Evolutionary conservation across 2,888 invertebrate species (phyloP).

Genomic region (Halocaridina rubra): DNA sequence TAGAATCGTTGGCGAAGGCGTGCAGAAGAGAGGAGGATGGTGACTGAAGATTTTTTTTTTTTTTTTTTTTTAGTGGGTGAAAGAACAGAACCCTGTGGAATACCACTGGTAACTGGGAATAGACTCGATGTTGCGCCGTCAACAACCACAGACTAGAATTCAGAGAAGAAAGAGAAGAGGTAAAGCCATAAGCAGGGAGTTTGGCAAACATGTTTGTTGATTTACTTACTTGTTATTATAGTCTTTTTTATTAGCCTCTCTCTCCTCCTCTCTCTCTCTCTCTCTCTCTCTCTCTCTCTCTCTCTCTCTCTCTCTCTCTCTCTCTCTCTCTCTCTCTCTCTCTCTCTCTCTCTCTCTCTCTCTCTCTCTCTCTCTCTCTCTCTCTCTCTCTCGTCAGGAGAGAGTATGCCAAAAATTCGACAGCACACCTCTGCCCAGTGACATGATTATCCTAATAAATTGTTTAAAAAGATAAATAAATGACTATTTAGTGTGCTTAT

Average conservation of each 20-base stretch:
- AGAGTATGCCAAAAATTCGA: background rate
- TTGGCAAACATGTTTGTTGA: background rate
- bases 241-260: background rate
- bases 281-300: background rate
- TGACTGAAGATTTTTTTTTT: too few relatives aligned
- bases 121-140: too few relatives aligned
- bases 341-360: slow-evolving; percentile 6
- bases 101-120: too few relatives aligned
- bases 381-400: background rate
- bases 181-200: too few relatives aligned
- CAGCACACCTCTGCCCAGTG: background rate
- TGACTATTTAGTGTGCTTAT: too few relatives aligned
- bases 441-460: background rate
- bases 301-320: slow-evolving; percentile 8
- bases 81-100: too few relatives aligned
- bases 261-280: background rate
- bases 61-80: too few relatives aligned
- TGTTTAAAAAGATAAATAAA: background rate
- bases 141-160: too few relatives aligned
- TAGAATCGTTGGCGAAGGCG: too few relatives aligned
- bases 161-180: too few relatives aligned
- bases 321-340: slow-evolving; percentile 3
- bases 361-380: background rate
- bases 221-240: background rate
- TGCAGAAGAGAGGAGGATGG: too few relatives aligned